A percentile compares a stretch with the other conserved stretches of the same genome.
These are phyloP conservation scores for Esox lucius DNA, from an alignment of 2,797 vertebrate species.

Conservation along the genomic window DNA sequence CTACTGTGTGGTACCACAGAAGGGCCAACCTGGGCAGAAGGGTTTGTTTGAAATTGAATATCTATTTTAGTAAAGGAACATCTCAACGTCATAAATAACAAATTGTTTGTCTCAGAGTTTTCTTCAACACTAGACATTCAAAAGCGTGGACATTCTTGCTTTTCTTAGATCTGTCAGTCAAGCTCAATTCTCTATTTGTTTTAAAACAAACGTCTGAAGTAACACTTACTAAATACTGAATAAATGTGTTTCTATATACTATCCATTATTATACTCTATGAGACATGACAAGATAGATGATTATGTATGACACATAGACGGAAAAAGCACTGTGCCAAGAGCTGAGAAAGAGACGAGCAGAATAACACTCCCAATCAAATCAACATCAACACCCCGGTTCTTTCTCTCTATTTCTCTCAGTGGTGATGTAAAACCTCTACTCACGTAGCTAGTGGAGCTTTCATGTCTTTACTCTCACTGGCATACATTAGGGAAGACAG, in stretches of 20 bases:
- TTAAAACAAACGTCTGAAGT: background rate
- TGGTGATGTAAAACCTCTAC: slow-evolving; percentile 83
- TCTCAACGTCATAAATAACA: background rate
- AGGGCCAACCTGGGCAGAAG: slow-evolving; percentile 82
- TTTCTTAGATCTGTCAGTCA: slow-evolving; percentile 30
- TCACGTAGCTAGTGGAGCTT: slow-evolving; percentile 99
- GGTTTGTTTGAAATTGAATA: background rate
- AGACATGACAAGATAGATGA: background rate
- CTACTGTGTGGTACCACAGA: slow-evolving; percentile 98
- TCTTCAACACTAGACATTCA: slow-evolving; percentile 3
- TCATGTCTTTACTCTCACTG: slow-evolving; percentile 99
- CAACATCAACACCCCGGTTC: background rate
- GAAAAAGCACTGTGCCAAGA: background rate
- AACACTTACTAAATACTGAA: background rate
- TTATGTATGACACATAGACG: background rate
- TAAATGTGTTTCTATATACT: background rate
- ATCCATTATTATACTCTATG: background rate
- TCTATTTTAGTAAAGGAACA: background rate
- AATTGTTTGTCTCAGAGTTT: background rate
- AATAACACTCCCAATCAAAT: background rate
- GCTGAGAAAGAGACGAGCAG: background rate
- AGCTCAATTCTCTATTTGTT: slow-evolving; percentile 2
- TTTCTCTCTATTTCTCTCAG: slow-evolving; percentile 44
- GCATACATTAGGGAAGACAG: slow-evolving; percentile 93
- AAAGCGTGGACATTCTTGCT: slow-evolving; percentile 25